Percentiles rank a stretch among this genome's conserved stretches.
These are phyloP conservation scores for Isurus oxyrinchus DNA, from an alignment of 2,113 vertebrate genomes.

Conservation along the genomic window DNA sequence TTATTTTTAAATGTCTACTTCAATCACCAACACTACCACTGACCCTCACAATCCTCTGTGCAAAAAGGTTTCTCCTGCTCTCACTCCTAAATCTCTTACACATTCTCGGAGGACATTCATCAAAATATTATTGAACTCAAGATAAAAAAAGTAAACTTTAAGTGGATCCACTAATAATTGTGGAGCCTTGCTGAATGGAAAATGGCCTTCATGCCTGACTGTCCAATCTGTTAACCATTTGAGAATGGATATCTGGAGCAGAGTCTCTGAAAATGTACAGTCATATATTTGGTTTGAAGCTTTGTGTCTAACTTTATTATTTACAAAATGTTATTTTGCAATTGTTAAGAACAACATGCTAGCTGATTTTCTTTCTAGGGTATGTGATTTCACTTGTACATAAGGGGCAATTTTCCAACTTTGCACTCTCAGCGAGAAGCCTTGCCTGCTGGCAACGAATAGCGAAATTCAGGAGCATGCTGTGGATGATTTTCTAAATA, in stretches of 20 bases:
- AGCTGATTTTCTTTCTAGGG: background rate
- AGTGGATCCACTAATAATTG: background rate
- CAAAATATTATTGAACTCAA: background rate
- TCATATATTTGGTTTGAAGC: background rate
- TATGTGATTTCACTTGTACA: background rate
- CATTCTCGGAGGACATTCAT: background rate
- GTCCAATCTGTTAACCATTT: background rate
- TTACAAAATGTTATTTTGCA: background rate
- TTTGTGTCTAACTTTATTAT: background rate
- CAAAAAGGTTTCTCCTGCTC: background rate
- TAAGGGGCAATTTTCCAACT: background rate
- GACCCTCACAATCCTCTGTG: background rate
- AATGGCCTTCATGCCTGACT: background rate
- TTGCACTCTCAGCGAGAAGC: background rate
- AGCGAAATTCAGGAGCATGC: background rate
- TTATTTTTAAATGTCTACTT: background rate
- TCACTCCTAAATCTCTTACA: background rate
- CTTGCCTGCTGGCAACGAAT: background rate
- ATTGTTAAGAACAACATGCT: constrained; percentile 10
- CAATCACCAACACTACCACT: background rate
- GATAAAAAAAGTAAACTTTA: background rate
- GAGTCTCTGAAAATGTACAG: background rate
- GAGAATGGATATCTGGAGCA: background rate
- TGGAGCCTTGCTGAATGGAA: background rate
- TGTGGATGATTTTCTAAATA: background rate